phyloP scores from a whole-genome alignment of 2,113 vertebrate genomes.

The Megalops atlanticus region DNA sequence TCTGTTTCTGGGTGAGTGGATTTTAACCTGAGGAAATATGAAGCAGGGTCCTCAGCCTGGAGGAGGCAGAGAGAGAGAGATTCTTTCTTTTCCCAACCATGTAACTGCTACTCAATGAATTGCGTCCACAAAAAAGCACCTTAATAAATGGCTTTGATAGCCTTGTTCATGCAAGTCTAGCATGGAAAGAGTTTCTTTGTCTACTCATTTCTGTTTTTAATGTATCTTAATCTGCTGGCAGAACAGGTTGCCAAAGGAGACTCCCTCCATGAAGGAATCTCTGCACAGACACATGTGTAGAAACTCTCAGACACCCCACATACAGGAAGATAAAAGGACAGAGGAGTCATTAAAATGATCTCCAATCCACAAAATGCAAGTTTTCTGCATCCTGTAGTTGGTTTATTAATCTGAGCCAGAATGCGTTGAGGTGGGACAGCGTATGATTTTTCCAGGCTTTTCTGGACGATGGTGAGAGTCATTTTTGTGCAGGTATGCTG shows the following conservation, averaged over 20 bases:
- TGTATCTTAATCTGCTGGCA: conserved; percentile 21
- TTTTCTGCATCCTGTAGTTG: neutral
- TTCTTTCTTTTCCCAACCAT: conserved; percentile 46
- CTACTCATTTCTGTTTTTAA: conserved; percentile 10
- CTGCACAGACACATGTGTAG: neutral
- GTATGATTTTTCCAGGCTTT: too few species aligned
- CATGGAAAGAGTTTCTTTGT: conserved; percentile 49
- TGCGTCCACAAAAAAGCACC: conserved; percentile 36
- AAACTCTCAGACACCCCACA: neutral
- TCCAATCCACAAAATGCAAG: conserved; percentile 16
- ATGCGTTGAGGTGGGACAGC: neutral
- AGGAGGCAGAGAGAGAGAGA: conserved; percentile 28
- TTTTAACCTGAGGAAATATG: neutral
- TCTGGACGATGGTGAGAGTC: too few species aligned
- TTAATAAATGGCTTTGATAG: conserved; percentile 49
- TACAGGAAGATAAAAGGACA: neutral
- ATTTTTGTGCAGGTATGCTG: too few species aligned
- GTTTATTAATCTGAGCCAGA: conserved; percentile 9
- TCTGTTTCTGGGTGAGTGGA: neutral
- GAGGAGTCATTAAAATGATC: neutral
- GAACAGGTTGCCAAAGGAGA: conserved; percentile 38
- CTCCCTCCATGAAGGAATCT: conserved; percentile 20
- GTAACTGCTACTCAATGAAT: conserved; percentile 42
- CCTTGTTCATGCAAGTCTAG: conserved; percentile 50
- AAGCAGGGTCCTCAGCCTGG: conserved; percentile 8